Percentiles rank a stretch among this genome's conserved stretches.
Evolutionary conservation across 2,888 invertebrate species (phyloP).

Genomic region (Lasius platythorax): DNA sequence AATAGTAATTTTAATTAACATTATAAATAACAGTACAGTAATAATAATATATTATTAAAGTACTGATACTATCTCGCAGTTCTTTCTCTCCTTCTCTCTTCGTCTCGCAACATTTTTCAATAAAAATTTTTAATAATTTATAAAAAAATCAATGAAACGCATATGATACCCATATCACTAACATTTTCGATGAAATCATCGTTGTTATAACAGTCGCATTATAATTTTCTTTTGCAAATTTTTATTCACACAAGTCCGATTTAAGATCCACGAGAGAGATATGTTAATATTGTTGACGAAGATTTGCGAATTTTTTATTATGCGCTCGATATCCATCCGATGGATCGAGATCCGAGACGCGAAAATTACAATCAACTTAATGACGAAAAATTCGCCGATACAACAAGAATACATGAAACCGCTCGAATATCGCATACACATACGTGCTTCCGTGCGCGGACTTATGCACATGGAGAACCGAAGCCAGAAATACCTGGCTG

Average conservation of each 20-base stretch:
- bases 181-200: not conserved
- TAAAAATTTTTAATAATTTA: not conserved
- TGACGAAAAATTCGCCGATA: slow-evolving; percentile 23
- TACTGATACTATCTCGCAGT: not conserved
- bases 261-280: slow-evolving; percentile 9
- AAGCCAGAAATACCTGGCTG: slow-evolving; percentile 67
- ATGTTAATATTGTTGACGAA: not conserved
- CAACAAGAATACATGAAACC: slow-evolving; percentile 8
- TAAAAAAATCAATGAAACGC: not conserved
- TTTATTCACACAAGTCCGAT: not conserved
- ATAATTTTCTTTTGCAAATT: not conserved
- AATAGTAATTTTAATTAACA: not conserved
- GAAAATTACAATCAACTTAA: slow-evolving; percentile 13
- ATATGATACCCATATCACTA: not conserved
- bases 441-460: slow-evolving; percentile 12
- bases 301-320: slow-evolving; percentile 5
- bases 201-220: not conserved
- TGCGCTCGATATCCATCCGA: not conserved
- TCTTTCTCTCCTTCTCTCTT: not conserved
- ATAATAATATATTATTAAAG: not conserved
- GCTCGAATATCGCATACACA: slow-evolving; percentile 25
- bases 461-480: slow-evolving; percentile 49
- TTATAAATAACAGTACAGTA: not conserved
- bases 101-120: not conserved
- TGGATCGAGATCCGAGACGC: not conserved